phyloP scores from a whole-genome alignment of 2,888 invertebrate species.

The Pterostichus niger region DNA sequence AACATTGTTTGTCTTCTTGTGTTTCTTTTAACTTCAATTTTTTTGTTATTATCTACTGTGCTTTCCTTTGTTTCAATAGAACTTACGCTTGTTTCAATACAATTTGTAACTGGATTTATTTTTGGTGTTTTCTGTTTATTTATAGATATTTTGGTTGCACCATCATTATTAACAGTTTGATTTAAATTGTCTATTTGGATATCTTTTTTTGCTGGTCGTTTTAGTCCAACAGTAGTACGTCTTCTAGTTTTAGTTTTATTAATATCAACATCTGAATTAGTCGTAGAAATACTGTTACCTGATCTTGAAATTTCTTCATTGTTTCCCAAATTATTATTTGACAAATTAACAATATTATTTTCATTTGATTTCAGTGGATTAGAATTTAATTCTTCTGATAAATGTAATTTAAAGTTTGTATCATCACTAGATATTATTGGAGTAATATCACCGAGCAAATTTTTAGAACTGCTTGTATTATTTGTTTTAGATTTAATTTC shows the following conservation, averaged over 20 bases:
- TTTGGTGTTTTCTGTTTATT: not conserved
- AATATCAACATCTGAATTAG: slow-evolving; percentile 21
- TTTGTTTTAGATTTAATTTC: slow-evolving; percentile 19
- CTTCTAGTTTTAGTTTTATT: slow-evolving; percentile 6
- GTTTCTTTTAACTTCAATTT: not conserved
- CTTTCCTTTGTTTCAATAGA: not conserved
- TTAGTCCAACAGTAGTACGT: slow-evolving; percentile 21
- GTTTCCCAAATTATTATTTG: too few relatives aligned
- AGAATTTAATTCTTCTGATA: slow-evolving; percentile 4
- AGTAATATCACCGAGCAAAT: not conserved
- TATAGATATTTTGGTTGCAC: not conserved
- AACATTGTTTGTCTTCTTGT: not conserved
- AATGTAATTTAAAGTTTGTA: not conserved
- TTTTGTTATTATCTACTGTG: not conserved
- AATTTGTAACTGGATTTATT: not conserved
- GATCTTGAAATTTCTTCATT: not conserved
- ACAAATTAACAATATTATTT: not conserved
- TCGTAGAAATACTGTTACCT: not conserved
- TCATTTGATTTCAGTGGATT: not conserved
- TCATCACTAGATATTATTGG: slow-evolving; percentile 26
- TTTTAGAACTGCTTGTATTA: slow-evolving; percentile 12
- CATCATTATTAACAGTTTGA: not conserved
- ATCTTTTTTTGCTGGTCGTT: slow-evolving; percentile 18
- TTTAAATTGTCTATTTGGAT: too few relatives aligned
- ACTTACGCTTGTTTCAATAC: slow-evolving; percentile 10